A percentile compares a stretch with the other conserved stretches of the same genome.
Conservation (phyloP, 2,888 invertebrate genomes). For the Ormyrus labotus region DNA sequence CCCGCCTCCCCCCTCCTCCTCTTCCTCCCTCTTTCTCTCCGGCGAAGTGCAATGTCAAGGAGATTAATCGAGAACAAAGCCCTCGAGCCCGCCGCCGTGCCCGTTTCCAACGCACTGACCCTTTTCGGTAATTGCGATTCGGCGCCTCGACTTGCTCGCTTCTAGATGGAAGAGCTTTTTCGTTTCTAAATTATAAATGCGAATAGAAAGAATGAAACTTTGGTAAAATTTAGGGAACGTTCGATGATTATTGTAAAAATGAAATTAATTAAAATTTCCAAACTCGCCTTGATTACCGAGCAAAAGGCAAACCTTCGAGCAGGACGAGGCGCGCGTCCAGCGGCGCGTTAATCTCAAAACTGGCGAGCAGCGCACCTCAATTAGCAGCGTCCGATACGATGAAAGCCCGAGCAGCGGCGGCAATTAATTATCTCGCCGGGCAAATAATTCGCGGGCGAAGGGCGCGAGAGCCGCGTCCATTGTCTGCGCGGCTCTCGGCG, state of each 20-base stretch:
- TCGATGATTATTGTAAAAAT: no score
- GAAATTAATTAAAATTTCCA: no score
- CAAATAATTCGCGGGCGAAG: neutral
- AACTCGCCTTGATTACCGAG: no score
- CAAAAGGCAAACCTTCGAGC: no score
- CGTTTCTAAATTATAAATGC: no score
- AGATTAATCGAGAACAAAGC: constrained; percentile 21
- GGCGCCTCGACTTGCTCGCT: neutral
- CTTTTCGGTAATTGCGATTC: neutral
- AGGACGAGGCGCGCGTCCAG: no score
- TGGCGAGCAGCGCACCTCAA: no score
- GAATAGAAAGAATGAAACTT: no score
- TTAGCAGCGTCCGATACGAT: no score
- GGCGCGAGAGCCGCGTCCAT: constrained; percentile 6
- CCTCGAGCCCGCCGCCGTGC: neutral
- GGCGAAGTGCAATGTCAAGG: constrained; percentile 44
- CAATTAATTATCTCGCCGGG: constrained; percentile 9
- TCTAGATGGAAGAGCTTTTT: neutral
- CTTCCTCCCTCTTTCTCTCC: neutral
- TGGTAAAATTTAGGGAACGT: no score
- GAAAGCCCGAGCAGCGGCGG: neutral
- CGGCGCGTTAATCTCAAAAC: no score
- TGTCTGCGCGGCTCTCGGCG: neutral
- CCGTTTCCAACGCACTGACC: neutral
- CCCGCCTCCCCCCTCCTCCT: neutral